Evolutionary conservation across 2,797 vertebrate genomes (phyloP), one percentile per base, ranked within the genome.

Genomic region (Urocyon cinereoargenteus): DNA sequence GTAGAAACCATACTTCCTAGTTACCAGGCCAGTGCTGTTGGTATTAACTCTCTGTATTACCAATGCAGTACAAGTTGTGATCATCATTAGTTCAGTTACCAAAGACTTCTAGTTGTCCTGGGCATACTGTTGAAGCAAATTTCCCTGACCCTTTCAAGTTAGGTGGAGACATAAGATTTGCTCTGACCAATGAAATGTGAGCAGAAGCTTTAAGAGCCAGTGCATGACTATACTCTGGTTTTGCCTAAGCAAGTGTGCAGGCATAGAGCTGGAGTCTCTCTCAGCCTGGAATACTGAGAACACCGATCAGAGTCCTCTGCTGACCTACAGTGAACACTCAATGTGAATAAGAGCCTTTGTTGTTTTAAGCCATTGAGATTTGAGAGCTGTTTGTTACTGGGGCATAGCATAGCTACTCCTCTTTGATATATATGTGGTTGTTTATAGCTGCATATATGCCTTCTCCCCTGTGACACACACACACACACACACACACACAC

Each of bases 121-220:
- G 8, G 28, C 4, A 55, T 77, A 36, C 8, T 86, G 26, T 28
- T 79, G 10, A 83, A 94, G 49, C 79, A 62, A 92, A 26, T 88
- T 90, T 96, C 18, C 9, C 21, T 83, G 40, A 64, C n/a, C 5
- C 7, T 88, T 95, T 85, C 64, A 84, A 96, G 45, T 92, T 86
- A 91, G 18, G 26, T 85, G 28, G 70, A 96, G 72, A 91, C 5
- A 21, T 73, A 72, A 55, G 18, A 87, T 26, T 83, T 90, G 28
- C 36, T 92, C 6, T 84, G 18, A 45, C 28, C 40, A 92, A 49
- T 45, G 22, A 62, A 87, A 61, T 81, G 19, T 85, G 82, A 92
- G 14, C 18, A 22, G 89, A 79, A 95, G 1, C 4, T 84, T 88
- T 75, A 36, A 64, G 18, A 66, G 5, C 28, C 36, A 91, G 40